phyloP scores from a whole-genome alignment of 2,888 invertebrate species.

The Euspilapteryx auroguttella region DNA sequence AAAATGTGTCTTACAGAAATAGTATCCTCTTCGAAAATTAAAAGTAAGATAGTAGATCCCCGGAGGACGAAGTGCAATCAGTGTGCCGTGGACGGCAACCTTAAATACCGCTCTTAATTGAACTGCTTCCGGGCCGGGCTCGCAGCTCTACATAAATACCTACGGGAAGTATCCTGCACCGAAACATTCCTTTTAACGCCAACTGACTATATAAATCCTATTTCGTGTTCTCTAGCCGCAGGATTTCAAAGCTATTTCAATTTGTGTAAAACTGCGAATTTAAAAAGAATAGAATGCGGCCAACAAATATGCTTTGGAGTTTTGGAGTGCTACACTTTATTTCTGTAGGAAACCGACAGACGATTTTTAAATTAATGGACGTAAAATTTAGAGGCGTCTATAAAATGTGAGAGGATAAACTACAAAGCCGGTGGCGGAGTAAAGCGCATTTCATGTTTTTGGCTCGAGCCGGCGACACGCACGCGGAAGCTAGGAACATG shows the following conservation, averaged over 20 bases:
- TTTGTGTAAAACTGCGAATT: no score
- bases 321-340: no score
- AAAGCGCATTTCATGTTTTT: slow-evolving; percentile 30
- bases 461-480: slow-evolving; percentile 22
- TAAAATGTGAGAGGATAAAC: no score
- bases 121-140: slow-evolving; percentile 47
- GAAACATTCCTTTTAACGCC: slow-evolving; percentile 36
- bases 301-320: no score
- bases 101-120: slow-evolving; percentile 61
- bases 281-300: no score
- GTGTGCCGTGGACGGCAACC: slow-evolving; percentile 46
- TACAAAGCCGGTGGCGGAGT: slow-evolving; percentile 16
- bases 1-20: no score
- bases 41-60: slow-evolving; percentile 40
- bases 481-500: slow-evolving; percentile 26
- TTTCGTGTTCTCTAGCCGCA: slow-evolving; percentile 8
- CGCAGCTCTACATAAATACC: slow-evolving; percentile 38
- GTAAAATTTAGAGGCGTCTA: no score
- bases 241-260: slow-evolving; percentile 5
- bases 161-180: slow-evolving; percentile 37
- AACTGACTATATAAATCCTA: slow-evolving; percentile 17
- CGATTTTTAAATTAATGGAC: no score
- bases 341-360: no score
- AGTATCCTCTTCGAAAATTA: slow-evolving; percentile 57
- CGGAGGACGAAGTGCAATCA: slow-evolving; percentile 41